Base-by-base conservation (phyloP, 2,113 vertebrate species). In the Tragelaphus imberbis region DNA sequence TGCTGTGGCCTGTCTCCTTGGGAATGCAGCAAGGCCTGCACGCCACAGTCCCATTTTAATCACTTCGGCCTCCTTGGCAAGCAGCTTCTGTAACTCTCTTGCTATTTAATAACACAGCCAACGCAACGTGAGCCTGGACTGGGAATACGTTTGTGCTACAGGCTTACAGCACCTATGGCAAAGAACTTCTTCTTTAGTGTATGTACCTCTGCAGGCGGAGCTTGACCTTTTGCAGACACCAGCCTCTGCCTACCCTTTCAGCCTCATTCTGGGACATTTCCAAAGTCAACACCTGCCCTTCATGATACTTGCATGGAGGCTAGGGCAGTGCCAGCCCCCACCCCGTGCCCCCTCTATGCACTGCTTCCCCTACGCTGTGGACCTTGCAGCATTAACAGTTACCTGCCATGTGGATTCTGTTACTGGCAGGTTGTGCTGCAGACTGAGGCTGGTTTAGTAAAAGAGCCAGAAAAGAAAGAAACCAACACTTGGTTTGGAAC, bases 381-480 rank as follows among this genome's bases (percentile, higher is more conserved):
- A 33, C 7, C 1, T 68, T 55, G n/a, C 47, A 44, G 47, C 9
- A 0, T 36, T 14, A 17, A 33, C 3, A 27, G 0, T 47, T 58
- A 15, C 58, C 1, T 7, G 55, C 88, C 55, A 0, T 16, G 30
- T 30, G 71, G 61, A 33, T 59, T 95, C 87, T 51, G 1, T 82
- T 47, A 4, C 51, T 75, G 79, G 77, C 49, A 68, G 27, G 16
- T 1, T 7, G 80, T 25, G 15, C 92, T 77, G 36, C 63, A 55
- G 16, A 51, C 2, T 5, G 71, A 88, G 75, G 21, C n/a, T 59
- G 17, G 27, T 79, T 87, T 75, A 94, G 30, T 61, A 56, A 95
- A 63, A 95, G 58, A 89, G 65, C 44, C 12, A 87, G 82, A 30
- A 81, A 49, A 95, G 53, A 84, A 80, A 58, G 75, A 84, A 89